These are phyloP conservation scores for Melanotaenia duboulayi DNA, from an alignment of 2,113 vertebrate genomes.

Conservation along the genomic window DNA sequence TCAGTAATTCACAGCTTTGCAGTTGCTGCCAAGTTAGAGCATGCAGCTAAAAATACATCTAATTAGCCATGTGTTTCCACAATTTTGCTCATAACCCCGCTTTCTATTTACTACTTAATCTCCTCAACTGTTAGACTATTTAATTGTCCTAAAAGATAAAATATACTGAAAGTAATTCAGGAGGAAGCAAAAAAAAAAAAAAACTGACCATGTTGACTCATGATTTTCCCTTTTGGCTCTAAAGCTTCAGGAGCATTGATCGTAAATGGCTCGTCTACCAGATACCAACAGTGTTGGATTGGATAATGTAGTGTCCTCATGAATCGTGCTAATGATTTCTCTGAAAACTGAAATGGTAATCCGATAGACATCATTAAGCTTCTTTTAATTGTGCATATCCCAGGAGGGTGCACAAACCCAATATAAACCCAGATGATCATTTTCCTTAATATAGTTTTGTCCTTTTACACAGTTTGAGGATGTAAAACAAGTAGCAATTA, in stretches of 20 bases:
- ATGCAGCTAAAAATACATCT: conserved; percentile 57
- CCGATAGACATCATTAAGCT: conserved; percentile 71
- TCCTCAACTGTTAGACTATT: conserved; percentile 40
- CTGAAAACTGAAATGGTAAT: conserved; percentile 73
- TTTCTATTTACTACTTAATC: conserved; percentile 41
- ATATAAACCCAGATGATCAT: conserved; percentile 41
- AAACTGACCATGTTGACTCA: conserved; percentile 49
- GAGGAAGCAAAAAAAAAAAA: background rate
- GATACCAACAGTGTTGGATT: conserved; percentile 57
- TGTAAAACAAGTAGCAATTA: conserved; percentile 8
- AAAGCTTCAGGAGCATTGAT: conserved; percentile 71
- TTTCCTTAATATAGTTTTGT: conserved; percentile 28
- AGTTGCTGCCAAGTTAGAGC: conserved; percentile 60
- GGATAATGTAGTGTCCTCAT: conserved; percentile 67
- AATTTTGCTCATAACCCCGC: conserved; percentile 29
- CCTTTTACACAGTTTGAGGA: conserved; percentile 17
- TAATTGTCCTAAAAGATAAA: conserved; percentile 54
- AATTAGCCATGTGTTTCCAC: conserved; percentile 53
- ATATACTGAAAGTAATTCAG: conserved; percentile 39
- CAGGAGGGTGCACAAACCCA: conserved; percentile 11
- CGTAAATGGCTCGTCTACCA: conserved; percentile 46
- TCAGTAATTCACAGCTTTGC: conserved; percentile 57
- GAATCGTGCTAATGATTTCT: conserved; percentile 76
- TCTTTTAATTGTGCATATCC: conserved; percentile 69
- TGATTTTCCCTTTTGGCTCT: conserved; percentile 45